Base-by-base conservation (phyloP, 2,888 invertebrate species). In the Orthonevra nobilis region DNA sequence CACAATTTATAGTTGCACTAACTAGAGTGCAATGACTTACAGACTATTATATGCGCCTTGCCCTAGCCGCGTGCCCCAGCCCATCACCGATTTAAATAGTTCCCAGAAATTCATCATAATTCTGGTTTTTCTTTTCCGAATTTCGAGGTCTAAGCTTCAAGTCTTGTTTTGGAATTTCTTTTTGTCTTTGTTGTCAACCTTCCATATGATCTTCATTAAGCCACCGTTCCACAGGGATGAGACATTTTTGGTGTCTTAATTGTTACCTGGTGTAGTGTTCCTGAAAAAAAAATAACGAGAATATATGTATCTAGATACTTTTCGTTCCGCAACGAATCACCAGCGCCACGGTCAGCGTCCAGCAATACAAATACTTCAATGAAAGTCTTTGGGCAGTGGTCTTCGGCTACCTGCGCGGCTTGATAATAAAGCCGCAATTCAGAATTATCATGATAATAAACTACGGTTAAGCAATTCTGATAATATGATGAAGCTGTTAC, bases 291-390 rank as follows among this genome's bases (percentile, higher is more conserved):
- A 19, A 19, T 23, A 5, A 23, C 23, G 12, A 28, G 10, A 28
- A 30, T 56, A 20, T 46, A 6, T 26, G 38, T 17, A 12, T 32
- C 42, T 6, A 32, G 9, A 15, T 58, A 20, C 2, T 15, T 32
- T 63, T 50, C 69, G 69, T 69, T 75, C 69, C 54, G 74, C 74
- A 54, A 63, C 69, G 42, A 50, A 61, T 56, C 54, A 32, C 69
- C 61, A 54, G 54, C 46, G 12, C 23, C 52, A 50, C 56, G 14
- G 5, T 5, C 28, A 23, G 23, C 23, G 14, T 20, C 14, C 38
- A 15, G 20, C 20, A 34, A 15, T 10, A 63, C 46, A 63, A 52
- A 40, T 44, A 23, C 42, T 28, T 61, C 52, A 15, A 36, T 20
- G n/a, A n/a, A n/a, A n/a, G n/a, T n/a, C n/a, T n/a, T n/a, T n/a